A percentile compares a stretch with the other conserved stretches of the same genome.
phyloP scores from a whole-genome alignment of 2,113 vertebrate genomes.

The Pygoscelis antarcticus region DNA sequence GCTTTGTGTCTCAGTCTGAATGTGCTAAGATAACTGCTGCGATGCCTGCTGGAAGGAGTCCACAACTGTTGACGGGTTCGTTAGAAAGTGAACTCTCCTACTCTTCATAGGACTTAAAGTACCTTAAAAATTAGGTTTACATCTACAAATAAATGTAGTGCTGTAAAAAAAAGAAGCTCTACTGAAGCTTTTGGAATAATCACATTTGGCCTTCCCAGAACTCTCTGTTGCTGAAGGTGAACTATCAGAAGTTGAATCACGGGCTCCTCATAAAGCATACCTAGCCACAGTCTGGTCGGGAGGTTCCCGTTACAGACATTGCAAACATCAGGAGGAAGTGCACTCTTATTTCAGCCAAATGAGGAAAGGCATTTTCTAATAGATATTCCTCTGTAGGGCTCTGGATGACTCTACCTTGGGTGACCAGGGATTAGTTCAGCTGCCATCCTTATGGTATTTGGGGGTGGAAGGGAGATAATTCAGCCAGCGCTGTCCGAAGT shows the following conservation, averaged over 20 bases:
- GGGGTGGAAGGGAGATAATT: not conserved
- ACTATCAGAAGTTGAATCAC: not conserved
- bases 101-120: not conserved
- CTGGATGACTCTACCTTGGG: not conserved
- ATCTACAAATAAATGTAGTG: not conserved
- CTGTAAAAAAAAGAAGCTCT: not conserved
- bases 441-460: not conserved
- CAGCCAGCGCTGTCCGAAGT: not conserved
- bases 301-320: not conserved
- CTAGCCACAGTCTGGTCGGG: not conserved
- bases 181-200: not conserved
- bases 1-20: not conserved
- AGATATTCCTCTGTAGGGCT: not conserved
- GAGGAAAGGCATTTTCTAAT: not conserved
- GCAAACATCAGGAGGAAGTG: not conserved
- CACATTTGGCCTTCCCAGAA: not conserved
- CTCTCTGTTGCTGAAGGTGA: not conserved
- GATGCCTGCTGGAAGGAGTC: not conserved
- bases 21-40: not conserved
- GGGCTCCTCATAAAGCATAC: not conserved
- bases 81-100: not conserved
- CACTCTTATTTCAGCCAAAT: not conserved
- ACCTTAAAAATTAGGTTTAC: not conserved
- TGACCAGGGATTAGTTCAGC: not conserved
- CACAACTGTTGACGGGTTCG: fast-evolving